Conservation (phyloP, 2,797 vertebrate genomes). For the Melanotaenia trifasciata region DNA sequence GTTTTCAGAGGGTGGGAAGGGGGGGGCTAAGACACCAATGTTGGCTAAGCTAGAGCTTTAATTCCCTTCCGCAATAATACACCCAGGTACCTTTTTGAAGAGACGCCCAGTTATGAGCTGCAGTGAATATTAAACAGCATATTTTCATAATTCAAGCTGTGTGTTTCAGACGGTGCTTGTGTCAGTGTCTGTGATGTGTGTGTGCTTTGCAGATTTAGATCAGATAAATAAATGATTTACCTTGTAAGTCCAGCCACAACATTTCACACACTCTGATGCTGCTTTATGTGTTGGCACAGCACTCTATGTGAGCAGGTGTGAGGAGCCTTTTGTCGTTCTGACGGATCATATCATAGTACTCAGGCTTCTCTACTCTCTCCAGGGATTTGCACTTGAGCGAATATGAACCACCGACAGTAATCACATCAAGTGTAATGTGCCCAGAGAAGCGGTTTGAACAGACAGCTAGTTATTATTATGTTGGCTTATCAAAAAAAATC, state of each 20-base stretch:
- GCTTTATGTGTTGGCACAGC: slow-evolving; percentile 30
- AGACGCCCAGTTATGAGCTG: slow-evolving; percentile 16
- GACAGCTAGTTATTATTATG: slow-evolving; percentile 11
- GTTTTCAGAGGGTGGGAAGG: slow-evolving; percentile 9
- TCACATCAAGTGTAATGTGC: slow-evolving; percentile 2
- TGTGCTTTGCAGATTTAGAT: slow-evolving; percentile 26
- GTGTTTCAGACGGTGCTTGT: background rate
- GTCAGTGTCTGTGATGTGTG: background rate
- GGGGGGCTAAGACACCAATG: slow-evolving; percentile 9
- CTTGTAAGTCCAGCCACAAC: slow-evolving; percentile 7
- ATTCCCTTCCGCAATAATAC: background rate
- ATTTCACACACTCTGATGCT: slow-evolving; percentile 14
- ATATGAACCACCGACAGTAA: slow-evolving; percentile 10
- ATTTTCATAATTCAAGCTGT: slow-evolving; percentile 21
- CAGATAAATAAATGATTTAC: slow-evolving; percentile 38
- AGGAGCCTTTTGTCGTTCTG: slow-evolving; percentile 26
- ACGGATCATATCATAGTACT: slow-evolving; percentile 20
- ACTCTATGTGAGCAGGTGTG: slow-evolving; percentile 38
- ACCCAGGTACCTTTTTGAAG: slow-evolving; percentile 17
- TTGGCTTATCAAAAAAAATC: slow-evolving; percentile 43
- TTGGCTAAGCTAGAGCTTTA: slow-evolving; percentile 15
- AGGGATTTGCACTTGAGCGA: slow-evolving; percentile 40
- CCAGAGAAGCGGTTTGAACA: slow-evolving; percentile 32
- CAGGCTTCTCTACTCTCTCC: slow-evolving; percentile 1
- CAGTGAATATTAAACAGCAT: slow-evolving; percentile 17